Evolutionary conservation across 2,797 vertebrate species (phyloP).

Genomic region (Leuciscus waleckii): DNA sequence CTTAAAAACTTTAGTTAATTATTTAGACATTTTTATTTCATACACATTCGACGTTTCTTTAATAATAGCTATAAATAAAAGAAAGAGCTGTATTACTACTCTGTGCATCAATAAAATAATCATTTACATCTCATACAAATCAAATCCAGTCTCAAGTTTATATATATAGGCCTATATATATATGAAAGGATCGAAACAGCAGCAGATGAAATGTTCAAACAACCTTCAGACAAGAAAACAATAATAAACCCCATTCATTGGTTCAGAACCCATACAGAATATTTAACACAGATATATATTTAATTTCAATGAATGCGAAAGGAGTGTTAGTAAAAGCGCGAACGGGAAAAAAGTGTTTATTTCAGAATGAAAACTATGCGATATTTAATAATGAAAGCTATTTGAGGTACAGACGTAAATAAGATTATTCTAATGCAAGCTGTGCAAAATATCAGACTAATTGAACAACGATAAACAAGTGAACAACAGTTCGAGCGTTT

Average conservation of each 20-base stretch:
- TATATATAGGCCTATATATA: no score
- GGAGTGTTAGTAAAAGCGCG: background rate
- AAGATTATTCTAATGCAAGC: rapidly evolving
- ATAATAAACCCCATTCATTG: background rate
- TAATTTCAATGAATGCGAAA: background rate
- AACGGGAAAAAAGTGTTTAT: background rate
- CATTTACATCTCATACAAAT: background rate
- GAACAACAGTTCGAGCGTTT: background rate
- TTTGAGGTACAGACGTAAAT: background rate
- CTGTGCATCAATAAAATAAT: background rate
- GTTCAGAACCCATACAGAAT: background rate
- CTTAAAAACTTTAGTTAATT: background rate
- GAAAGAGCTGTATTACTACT: background rate
- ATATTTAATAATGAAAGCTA: background rate
- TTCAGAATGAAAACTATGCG: background rate
- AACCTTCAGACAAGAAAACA: background rate
- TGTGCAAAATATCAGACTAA: background rate
- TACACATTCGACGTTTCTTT: background rate
- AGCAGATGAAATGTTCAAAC: no score
- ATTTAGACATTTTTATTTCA: background rate
- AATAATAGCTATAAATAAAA: background rate
- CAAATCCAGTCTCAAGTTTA: no score
- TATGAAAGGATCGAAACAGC: no score
- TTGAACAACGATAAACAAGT: background rate
- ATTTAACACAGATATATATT: background rate